Conservation (phyloP, 2,113 vertebrate genomes). For the Brachionichthys hirsutus region DNA sequence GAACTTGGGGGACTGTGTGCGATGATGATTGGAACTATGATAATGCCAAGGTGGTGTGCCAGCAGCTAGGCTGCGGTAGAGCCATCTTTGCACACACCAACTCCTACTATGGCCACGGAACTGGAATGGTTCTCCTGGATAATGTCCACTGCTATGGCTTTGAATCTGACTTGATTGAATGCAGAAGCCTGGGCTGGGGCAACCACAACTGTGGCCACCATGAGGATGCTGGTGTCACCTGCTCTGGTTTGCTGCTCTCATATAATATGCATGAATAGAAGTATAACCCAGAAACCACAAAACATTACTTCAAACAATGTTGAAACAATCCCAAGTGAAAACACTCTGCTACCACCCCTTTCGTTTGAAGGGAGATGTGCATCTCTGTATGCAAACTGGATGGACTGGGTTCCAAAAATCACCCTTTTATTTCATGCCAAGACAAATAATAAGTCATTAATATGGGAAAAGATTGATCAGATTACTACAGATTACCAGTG, state of each 20-base stretch:
- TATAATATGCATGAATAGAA: no score
- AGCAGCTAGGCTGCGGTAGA: constrained; percentile 84
- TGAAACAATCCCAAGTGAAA: no score
- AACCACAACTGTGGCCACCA: constrained; percentile 97
- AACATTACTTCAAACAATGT: no score
- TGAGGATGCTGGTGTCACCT: constrained; percentile 91
- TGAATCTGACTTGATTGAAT: constrained; percentile 79
- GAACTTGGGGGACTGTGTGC: constrained; percentile 92
- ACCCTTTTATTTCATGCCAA: no score
- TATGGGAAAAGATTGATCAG: no score
- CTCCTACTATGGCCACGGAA: constrained; percentile 90
- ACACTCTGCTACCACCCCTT: no score
- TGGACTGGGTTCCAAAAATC: no score
- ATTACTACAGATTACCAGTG: no score
- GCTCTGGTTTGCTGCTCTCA: constrained; percentile 76
- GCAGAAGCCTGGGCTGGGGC: constrained; percentile 91
- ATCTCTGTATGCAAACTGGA: no score
- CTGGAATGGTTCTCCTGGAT: constrained; percentile 88
- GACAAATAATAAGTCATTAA: no score
- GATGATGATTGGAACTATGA: constrained; percentile 91
- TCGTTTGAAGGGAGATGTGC: no score
- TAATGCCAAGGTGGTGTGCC: constrained; percentile 88
- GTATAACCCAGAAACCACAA: no score
- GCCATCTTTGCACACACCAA: constrained; percentile 83
- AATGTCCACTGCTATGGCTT: constrained; percentile 88